Evolutionary conservation across 2,797 vertebrate species (phyloP).

Genomic region (Carcharodon carcharias): DNA sequence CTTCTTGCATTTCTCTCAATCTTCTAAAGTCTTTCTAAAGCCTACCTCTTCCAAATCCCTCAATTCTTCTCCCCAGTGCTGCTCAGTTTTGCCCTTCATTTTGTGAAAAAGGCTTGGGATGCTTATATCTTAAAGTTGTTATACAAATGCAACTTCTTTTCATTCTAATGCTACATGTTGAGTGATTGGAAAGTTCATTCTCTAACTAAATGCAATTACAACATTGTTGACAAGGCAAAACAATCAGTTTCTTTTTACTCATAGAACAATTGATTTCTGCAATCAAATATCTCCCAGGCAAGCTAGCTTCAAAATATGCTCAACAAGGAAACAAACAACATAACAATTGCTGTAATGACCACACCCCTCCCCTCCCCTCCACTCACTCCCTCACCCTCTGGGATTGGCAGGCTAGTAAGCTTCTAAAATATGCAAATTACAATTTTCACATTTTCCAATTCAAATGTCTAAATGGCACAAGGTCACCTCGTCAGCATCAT

Average conservation of each 20-base stretch:
- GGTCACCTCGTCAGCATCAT: background rate
- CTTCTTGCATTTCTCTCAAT: background rate
- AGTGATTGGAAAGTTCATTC: background rate
- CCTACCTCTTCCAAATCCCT: background rate
- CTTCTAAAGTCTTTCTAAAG: background rate
- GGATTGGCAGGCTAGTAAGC: background rate
- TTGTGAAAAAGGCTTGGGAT: background rate
- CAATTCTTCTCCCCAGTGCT: background rate
- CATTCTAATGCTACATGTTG: background rate
- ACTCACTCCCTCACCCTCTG: too few relatives aligned
- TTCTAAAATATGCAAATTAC: background rate
- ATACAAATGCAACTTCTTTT: background rate
- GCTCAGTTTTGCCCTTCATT: background rate
- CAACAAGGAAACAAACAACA: background rate
- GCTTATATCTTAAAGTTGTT: background rate
- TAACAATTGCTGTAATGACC: background rate
- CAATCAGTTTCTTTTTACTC: background rate
- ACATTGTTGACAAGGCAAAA: background rate
- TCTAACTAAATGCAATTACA: background rate
- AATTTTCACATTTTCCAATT: background rate
- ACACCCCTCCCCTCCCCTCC: background rate
- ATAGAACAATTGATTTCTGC: conserved; percentile 11
- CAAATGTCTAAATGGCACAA: background rate
- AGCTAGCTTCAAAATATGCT: background rate
- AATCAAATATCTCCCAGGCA: background rate